Conservation (phyloP, 2,888 invertebrate species). For the Cremastinae sp. region DNA sequence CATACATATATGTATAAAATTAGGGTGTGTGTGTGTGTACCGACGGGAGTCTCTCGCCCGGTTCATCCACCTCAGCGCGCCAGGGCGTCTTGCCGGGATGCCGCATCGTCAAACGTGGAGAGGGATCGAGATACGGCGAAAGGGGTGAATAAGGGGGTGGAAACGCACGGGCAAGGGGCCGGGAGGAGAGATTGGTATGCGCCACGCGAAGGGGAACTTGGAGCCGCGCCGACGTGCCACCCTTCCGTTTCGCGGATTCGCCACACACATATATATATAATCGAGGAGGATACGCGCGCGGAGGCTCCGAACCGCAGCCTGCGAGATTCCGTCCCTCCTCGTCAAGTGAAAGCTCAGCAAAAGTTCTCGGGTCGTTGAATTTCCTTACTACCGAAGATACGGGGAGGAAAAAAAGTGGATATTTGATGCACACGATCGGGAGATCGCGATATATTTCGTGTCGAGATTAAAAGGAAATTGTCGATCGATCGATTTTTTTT, state of each 20-base stretch:
- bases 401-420: no score
- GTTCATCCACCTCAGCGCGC: constrained; percentile 73
- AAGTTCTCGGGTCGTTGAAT: constrained; percentile 7
- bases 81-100: constrained; percentile 61
- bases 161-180: constrained; percentile 5
- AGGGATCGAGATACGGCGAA: constrained; percentile 24
- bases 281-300: constrained; percentile 9
- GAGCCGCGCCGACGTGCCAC: constrained; percentile 45
- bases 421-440: no score
- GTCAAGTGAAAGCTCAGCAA: constrained; percentile 30
- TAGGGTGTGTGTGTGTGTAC: constrained; percentile 10
- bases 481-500: no score
- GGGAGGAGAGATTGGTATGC: constrained; percentile 43
- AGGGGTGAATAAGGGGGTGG: constrained; percentile 10
- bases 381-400: constrained; percentile 16
- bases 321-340: constrained; percentile 32
- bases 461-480: no score
- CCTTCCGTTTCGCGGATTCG: constrained; percentile 56
- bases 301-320: constrained; percentile 6
- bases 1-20: not conserved
- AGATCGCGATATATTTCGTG: no score
- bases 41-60: constrained; percentile 63
- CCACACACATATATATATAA: constrained; percentile 27
- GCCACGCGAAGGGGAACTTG: constrained; percentile 37
- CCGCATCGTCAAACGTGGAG: constrained; percentile 53